phyloP scores from a whole-genome alignment of 2,888 invertebrate species.

The Argyra leucocephala region DNA sequence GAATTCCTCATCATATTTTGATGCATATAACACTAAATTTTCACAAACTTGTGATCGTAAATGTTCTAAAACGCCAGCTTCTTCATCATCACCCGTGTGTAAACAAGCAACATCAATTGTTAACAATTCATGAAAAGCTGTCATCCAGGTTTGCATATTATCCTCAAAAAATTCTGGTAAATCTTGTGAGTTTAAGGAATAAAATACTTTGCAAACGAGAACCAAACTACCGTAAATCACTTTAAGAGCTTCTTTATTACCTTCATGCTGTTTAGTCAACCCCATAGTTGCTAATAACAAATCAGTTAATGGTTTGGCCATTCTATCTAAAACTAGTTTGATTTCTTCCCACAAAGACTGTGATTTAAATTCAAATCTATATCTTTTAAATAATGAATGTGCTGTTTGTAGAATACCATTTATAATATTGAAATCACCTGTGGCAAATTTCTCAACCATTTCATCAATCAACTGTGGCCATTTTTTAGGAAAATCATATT shows the following conservation, averaged over 20 bases:
- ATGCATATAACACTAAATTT: constrained; percentile 87
- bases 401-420: constrained; percentile 91
- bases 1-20: constrained; percentile 98
- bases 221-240: constrained; percentile 83
- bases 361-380: constrained; percentile 92
- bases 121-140: constrained; percentile 72
- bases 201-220: constrained; percentile 88
- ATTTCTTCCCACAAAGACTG: constrained; percentile 94
- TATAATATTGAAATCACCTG: constrained; percentile 86
- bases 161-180: constrained; percentile 99
- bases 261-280: constrained; percentile 64
- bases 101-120: constrained; percentile 67
- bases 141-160: constrained; percentile 94
- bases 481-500: constrained; percentile 90
- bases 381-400: constrained; percentile 92
- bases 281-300: constrained; percentile 83
- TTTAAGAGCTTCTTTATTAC: constrained; percentile 69
- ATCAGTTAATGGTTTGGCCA: constrained; percentile 89
- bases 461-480: constrained; percentile 90
- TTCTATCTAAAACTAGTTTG: constrained; percentile 85
- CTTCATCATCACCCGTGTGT: constrained; percentile 71
- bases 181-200: constrained; percentile 94
- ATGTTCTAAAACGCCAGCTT: constrained; percentile 80
- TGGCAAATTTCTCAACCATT: constrained; percentile 85
- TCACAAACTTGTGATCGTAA: constrained; percentile 93